Conservation (phyloP, 2,797 vertebrate species). For the Poeciliopsis gracilis region DNA sequence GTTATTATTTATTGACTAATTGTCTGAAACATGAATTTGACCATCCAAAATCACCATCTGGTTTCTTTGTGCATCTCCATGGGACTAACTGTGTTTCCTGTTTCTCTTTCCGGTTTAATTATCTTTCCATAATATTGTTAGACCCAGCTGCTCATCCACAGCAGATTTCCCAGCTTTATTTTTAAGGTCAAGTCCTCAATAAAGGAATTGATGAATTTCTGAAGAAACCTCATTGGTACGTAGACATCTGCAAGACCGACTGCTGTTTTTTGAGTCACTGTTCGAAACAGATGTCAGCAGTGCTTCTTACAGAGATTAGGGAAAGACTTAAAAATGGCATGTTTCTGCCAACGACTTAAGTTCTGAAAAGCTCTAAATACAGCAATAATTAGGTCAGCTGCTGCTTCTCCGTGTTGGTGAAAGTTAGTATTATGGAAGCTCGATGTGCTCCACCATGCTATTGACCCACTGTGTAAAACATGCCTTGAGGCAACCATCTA, state of each 20-base stretch:
- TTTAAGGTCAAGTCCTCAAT: conserved; percentile 51
- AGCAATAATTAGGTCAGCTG: conserved; percentile 66
- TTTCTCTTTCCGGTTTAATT: conserved; percentile 7
- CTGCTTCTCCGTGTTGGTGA: conserved; percentile 43
- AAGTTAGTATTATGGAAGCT: conserved; percentile 41
- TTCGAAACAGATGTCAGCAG: conserved; percentile 63
- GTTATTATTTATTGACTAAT: neutral
- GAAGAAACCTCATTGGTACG: conserved; percentile 8
- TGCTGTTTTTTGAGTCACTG: conserved; percentile 36
- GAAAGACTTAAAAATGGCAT: conserved; percentile 52
- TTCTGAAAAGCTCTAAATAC: conserved; percentile 56
- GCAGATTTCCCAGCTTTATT: conserved; percentile 41
- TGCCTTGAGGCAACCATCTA: conserved; percentile 1
- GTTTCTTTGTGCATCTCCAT: neutral
- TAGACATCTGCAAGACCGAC: conserved; percentile 18
- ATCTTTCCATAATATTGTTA: conserved; percentile 8
- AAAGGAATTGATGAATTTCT: neutral
- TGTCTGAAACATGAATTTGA: neutral
- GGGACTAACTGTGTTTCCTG: neutral
- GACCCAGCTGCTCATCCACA: conserved; percentile 30
- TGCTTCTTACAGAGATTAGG: conserved; percentile 62
- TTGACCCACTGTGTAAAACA: conserved; percentile 12
- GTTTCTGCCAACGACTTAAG: conserved; percentile 48
- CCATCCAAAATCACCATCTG: neutral
- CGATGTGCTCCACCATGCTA: conserved; percentile 34